Conservation (phyloP, 2,888 invertebrate genomes). For the Phaedon cochleariae region DNA sequence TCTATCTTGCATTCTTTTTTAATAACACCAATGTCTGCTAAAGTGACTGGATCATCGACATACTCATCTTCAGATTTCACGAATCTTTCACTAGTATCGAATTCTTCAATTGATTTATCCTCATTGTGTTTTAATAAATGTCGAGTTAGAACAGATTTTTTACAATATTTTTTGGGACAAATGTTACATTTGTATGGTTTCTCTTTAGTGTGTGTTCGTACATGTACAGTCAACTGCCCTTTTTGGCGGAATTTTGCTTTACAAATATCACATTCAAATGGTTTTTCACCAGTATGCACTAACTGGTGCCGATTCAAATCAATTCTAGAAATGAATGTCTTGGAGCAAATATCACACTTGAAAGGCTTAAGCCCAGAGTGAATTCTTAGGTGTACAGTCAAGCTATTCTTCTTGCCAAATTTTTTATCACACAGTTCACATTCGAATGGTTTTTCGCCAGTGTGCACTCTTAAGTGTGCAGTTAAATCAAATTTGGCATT, state of each 20-base stretch:
- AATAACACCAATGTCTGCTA: no score
- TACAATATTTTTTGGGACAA: background rate
- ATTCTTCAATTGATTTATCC: no score
- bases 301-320: no score
- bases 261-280: slow-evolving; percentile 52
- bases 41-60: no score
- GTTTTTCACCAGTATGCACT: slow-evolving; percentile 51
- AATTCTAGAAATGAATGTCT: no score
- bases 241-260: slow-evolving; percentile 50
- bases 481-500: slow-evolving; percentile 4
- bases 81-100: no score
- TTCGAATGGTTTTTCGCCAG: slow-evolving; percentile 28
- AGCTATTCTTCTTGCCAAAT: slow-evolving; percentile 33
- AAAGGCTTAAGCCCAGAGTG: no score
- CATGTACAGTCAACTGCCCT: slow-evolving; percentile 49
- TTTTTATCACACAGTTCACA: slow-evolving; percentile 45
- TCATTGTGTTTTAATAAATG: no score
- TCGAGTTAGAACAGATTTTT: no score
- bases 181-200: slow-evolving; percentile 38
- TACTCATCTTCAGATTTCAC: no score
- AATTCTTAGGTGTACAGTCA: slow-evolving; percentile 44
- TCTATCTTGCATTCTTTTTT: no score
- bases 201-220: slow-evolving; percentile 53
- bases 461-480: slow-evolving; percentile 48
- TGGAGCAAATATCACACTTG: slow-evolving; percentile 37